Evolutionary conservation across 1,140 invertebrate species (phyloP).

Genomic region (Brachionus rubens): DNA sequence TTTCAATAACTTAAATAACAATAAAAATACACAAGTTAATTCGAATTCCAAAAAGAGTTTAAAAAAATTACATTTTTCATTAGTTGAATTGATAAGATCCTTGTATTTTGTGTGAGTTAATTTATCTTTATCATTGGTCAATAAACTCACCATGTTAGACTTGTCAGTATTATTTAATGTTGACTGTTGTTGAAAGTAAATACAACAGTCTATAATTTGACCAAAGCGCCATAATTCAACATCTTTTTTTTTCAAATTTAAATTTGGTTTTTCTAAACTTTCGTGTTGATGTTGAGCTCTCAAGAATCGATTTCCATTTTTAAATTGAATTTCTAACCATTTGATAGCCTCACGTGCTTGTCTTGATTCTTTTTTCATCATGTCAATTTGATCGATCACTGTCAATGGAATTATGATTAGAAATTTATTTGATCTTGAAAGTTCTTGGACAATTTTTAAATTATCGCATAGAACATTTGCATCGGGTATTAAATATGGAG

Average conservation of each 20-base stretch:
- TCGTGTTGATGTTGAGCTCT: conserved; percentile 13
- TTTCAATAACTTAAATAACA: neutral
- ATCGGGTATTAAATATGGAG: conserved; percentile 74
- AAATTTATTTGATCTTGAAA: conserved; percentile 72
- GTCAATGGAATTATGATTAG: conserved; percentile 75
- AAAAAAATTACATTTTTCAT: neutral
- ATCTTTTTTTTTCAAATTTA: conserved; percentile 38
- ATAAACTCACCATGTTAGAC: conserved; percentile 8
- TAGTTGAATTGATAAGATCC: neutral
- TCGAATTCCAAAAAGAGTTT: neutral
- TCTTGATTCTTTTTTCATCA: conserved; percentile 72
- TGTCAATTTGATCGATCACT: conserved; percentile 79
- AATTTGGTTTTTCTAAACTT: neutral
- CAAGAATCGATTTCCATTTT: conserved; percentile 69
- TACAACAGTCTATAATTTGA: conserved; percentile 35
- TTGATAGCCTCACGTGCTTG: conserved; percentile 80
- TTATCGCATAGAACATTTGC: conserved; percentile 70
- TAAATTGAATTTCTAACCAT: conserved; percentile 81
- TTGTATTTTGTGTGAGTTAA: neutral
- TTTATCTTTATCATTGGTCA: neutral
- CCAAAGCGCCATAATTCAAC: conserved; percentile 16
- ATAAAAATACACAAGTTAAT: neutral
- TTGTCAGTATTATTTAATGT: neutral
- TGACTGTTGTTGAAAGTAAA: conserved; percentile 21
- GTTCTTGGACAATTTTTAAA: conserved; percentile 71